Evolutionary conservation across 1,140 invertebrate genomes (phyloP).

Genomic region (Lutraria rhynchaena): DNA sequence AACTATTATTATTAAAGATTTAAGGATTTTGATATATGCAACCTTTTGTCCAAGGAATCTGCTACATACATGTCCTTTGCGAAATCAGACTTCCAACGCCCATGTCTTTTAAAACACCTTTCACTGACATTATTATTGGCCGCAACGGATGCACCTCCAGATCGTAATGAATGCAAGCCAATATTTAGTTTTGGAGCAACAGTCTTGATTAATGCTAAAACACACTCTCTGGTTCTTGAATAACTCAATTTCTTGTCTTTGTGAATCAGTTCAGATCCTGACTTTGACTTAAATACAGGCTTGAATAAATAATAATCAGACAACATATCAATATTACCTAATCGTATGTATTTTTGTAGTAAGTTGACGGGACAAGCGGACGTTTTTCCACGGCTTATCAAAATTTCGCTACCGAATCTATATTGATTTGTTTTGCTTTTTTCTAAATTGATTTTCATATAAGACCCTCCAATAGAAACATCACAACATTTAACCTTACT

Average conservation of each 20-base stretch:
- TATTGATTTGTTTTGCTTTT: slow-evolving; percentile 49
- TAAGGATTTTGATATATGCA: slow-evolving; percentile 1
- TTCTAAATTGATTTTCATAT: not conserved
- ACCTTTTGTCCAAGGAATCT: slow-evolving; percentile 28
- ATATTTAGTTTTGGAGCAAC: slow-evolving; percentile 14
- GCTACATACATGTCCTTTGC: slow-evolving; percentile 30
- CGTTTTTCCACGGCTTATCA: slow-evolving; percentile 2
- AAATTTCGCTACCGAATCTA: slow-evolving; percentile 42
- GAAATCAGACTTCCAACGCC: slow-evolving; percentile 45
- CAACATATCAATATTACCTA: not conserved
- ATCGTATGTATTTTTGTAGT: slow-evolving; percentile 28
- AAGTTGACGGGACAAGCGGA: slow-evolving; percentile 23
- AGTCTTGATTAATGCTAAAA: not conserved
- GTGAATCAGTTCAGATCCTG: slow-evolving; percentile 8
- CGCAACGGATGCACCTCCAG: slow-evolving; percentile 18
- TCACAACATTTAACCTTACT: slow-evolving; percentile 13
- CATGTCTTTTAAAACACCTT: slow-evolving; percentile 31
- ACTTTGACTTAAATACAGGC: slow-evolving; percentile 18
- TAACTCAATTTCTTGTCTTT: slow-evolving; percentile 48
- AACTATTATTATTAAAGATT: slow-evolving; percentile 10
- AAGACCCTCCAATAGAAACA: not conserved
- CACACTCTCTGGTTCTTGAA: slow-evolving; percentile 28
- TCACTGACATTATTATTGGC: slow-evolving; percentile 6
- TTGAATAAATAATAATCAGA: slow-evolving; percentile 22
- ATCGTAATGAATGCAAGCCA: slow-evolving; percentile 38